Percentiles rank a stretch among this genome's conserved stretches.
These are phyloP conservation scores for Maniola hyperantus DNA, from an alignment of 2,888 invertebrate species.

Conservation along the genomic window DNA sequence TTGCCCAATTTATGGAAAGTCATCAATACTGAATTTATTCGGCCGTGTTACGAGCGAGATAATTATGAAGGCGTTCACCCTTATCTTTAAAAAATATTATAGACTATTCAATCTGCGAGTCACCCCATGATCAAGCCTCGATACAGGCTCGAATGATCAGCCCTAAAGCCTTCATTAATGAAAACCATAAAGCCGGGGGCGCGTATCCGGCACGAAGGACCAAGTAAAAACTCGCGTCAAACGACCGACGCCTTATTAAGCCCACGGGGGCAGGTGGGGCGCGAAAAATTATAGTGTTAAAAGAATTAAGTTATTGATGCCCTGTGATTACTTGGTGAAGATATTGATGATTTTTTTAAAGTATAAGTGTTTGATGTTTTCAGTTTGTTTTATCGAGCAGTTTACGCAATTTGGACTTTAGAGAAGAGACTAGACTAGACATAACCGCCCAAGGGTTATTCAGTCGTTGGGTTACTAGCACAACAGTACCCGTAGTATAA, in stretches of 20 bases:
- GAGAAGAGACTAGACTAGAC: too few relatives aligned
- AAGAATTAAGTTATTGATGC: constrained; percentile 61
- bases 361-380: too few relatives aligned
- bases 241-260: constrained; percentile 72
- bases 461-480: too few relatives aligned
- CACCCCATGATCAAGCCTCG: constrained; percentile 64
- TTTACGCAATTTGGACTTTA: too few relatives aligned
- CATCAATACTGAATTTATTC: constrained; percentile 38
- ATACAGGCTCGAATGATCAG: constrained; percentile 70
- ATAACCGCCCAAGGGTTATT: too few relatives aligned
- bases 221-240: constrained; percentile 65
- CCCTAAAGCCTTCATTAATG: constrained; percentile 78
- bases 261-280: constrained; percentile 62
- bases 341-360: constrained; percentile 40
- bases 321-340: constrained; percentile 46
- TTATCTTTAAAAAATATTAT: constrained; percentile 53
- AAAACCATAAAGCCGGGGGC: constrained; percentile 70
- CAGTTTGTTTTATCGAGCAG: neutral
- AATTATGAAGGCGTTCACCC: constrained; percentile 43
- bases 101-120: constrained; percentile 45
- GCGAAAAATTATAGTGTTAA: constrained; percentile 63
- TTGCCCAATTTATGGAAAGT: constrained; percentile 33
- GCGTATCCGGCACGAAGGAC: constrained; percentile 61
- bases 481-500: too few relatives aligned
- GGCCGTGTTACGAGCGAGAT: constrained; percentile 38